Evolutionary conservation across 2,888 invertebrate species (phyloP).

Genomic region (Monochamus alternatus): DNA sequence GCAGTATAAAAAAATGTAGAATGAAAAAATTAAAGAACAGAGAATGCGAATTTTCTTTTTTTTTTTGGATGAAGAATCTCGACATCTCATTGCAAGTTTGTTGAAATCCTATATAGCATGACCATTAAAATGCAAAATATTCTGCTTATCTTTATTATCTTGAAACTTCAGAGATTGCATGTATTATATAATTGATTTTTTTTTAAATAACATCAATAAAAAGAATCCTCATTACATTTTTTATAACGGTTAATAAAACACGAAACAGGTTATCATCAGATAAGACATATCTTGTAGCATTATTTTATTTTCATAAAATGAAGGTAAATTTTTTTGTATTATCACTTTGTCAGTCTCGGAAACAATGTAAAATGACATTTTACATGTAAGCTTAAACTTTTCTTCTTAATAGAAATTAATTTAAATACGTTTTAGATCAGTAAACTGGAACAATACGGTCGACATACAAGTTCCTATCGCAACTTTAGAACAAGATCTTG

Average conservation of each 20-base stretch:
- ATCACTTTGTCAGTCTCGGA: background rate
- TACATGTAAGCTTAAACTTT: slow-evolving; percentile 47
- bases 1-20: too few relatives aligned
- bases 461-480: slow-evolving; percentile 76
- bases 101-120: too few relatives aligned
- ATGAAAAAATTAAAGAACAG: too few relatives aligned
- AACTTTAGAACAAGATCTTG: slow-evolving; percentile 79
- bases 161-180: too few relatives aligned
- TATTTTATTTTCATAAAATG: too few relatives aligned
- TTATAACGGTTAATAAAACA: background rate
- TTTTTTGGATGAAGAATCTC: too few relatives aligned
- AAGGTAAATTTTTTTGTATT: background rate
- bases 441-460: slow-evolving; percentile 64
- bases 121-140: too few relatives aligned
- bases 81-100: too few relatives aligned
- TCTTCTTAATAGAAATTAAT: slow-evolving; percentile 1
- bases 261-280: background rate
- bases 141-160: too few relatives aligned
- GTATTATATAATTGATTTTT: too few relatives aligned
- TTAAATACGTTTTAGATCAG: slow-evolving; percentile 60
- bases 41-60: too few relatives aligned
- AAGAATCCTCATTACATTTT: background rate
- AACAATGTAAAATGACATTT: slow-evolving; percentile 46
- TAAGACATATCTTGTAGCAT: background rate
- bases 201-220: background rate